phyloP scores from a whole-genome alignment of 2,888 invertebrate species.

The Rhagium mordax region DNA sequence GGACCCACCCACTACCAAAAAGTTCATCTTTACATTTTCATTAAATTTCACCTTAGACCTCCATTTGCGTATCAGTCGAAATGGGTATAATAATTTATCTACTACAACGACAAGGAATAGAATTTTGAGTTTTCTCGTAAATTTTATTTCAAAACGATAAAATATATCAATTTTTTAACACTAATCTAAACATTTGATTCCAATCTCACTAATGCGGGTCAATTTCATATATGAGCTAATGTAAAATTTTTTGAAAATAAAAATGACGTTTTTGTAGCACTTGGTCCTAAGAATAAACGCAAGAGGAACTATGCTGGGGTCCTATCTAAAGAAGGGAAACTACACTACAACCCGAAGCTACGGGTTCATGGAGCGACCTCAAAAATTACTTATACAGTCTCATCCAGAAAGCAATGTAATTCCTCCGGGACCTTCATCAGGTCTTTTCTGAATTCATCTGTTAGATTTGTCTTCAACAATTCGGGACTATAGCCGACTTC shows the following conservation, averaged over 20 bases:
- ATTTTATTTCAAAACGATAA: conserved; percentile 46
- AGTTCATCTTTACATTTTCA: conserved; percentile 19
- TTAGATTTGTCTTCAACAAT: conserved; percentile 69
- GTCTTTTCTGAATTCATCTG: conserved; percentile 71
- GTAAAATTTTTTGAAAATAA: conserved; percentile 32
- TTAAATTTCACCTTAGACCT: conserved; percentile 24
- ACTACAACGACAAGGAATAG: neutral
- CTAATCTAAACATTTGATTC: conserved; percentile 52
- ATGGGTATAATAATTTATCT: neutral
- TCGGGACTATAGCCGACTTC: conserved; percentile 59
- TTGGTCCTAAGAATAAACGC: conserved; percentile 42
- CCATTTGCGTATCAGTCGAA: neutral
- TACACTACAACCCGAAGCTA: conserved; percentile 64
- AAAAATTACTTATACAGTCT: conserved; percentile 72
- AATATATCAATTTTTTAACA: conserved; percentile 50
- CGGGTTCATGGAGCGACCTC: conserved; percentile 69
- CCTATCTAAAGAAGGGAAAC: conserved; percentile 69
- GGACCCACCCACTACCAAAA: conserved; percentile 29
- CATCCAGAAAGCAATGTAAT: conserved; percentile 71
- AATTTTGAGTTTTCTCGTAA: conserved; percentile 15
- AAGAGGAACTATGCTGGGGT: conserved; percentile 64
- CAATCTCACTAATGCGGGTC: conserved; percentile 47
- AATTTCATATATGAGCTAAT: conserved; percentile 16
- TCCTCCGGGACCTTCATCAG: conserved; percentile 67
- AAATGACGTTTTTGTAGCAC: conserved; percentile 28